These are phyloP conservation scores for Gracilinanus agilis DNA, from an alignment of 2,113 vertebrate genomes.

Conservation along the genomic window DNA sequence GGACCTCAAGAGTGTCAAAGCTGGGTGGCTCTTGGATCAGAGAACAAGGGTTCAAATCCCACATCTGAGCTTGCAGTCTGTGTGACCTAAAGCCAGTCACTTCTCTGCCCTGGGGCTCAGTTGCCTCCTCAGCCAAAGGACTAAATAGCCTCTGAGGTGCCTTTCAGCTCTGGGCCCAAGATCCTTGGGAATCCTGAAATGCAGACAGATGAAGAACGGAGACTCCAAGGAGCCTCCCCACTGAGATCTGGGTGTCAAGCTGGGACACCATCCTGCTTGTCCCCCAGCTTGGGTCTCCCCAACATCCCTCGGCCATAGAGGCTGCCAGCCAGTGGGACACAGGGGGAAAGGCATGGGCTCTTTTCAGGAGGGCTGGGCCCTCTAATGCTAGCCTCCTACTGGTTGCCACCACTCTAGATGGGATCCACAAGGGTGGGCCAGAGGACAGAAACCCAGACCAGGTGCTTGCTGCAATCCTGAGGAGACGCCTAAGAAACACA, in stretches of 20 bases:
- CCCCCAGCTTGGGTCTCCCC: background rate
- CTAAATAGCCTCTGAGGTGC: background rate
- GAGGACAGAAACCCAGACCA: background rate
- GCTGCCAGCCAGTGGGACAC: background rate
- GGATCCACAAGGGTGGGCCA: background rate
- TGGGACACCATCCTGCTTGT: too few relatives aligned
- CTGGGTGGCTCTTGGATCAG: background rate
- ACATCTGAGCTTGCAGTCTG: background rate
- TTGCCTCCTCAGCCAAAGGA: background rate
- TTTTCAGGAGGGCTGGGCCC: too few relatives aligned
- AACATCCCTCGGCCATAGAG: background rate
- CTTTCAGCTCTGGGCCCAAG: too few relatives aligned
- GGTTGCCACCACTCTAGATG: background rate
- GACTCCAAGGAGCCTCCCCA: too few relatives aligned
- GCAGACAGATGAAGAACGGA: too few relatives aligned
- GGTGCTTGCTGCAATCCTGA: background rate
- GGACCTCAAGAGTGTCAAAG: too few relatives aligned
- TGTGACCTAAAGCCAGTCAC: too few relatives aligned
- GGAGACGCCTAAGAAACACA: background rate
- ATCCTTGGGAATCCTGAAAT: too few relatives aligned
- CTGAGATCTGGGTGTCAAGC: too few relatives aligned
- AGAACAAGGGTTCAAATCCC: background rate
- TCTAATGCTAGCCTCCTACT: background rate
- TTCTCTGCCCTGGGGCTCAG: background rate
- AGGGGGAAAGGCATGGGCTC: too few relatives aligned